phyloP scores from a whole-genome alignment of 1,140 invertebrate genomes.

The Drosophila pandora region DNA sequence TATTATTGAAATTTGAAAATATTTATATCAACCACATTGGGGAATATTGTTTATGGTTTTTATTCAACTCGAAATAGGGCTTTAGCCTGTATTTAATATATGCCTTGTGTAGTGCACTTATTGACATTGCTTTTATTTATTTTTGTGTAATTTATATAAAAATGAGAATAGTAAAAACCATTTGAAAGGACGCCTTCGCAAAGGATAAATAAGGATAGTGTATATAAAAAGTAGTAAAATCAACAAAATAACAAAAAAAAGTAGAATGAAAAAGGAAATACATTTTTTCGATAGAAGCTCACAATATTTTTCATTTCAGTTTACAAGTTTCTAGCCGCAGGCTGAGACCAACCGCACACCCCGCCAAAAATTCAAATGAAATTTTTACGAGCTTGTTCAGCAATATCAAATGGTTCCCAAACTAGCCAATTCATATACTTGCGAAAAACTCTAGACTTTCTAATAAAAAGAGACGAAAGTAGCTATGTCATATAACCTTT shows the following conservation, averaged over 20 bases:
- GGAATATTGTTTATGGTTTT: too few species aligned
- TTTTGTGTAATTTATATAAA: too few species aligned
- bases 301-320: constrained; percentile 77
- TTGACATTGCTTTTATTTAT: too few species aligned
- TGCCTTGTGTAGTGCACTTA: too few species aligned
- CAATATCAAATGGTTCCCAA: constrained; percentile 11
- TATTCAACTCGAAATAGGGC: too few species aligned
- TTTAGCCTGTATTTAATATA: too few species aligned
- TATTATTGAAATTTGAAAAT: too few species aligned
- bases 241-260: constrained; percentile 16
- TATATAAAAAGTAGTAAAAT: constrained; percentile 7
- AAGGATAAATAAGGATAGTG: not conserved
- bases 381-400: constrained; percentile 43
- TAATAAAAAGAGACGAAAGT: too few species aligned
- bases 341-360: constrained; percentile 41
- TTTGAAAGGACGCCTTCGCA: too few species aligned
- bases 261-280: not conserved
- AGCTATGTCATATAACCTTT: too few species aligned
- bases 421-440: constrained; percentile 3
- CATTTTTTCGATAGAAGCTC: constrained; percentile 51
- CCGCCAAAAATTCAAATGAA: constrained; percentile 43
- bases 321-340: constrained; percentile 56
- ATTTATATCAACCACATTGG: too few species aligned
- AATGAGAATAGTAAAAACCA: too few species aligned
- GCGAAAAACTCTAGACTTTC: not conserved